These are phyloP conservation scores for Pachyseris speciosa DNA, from an alignment of 64 coral and sea anemone species.

Conservation along the genomic window DNA sequence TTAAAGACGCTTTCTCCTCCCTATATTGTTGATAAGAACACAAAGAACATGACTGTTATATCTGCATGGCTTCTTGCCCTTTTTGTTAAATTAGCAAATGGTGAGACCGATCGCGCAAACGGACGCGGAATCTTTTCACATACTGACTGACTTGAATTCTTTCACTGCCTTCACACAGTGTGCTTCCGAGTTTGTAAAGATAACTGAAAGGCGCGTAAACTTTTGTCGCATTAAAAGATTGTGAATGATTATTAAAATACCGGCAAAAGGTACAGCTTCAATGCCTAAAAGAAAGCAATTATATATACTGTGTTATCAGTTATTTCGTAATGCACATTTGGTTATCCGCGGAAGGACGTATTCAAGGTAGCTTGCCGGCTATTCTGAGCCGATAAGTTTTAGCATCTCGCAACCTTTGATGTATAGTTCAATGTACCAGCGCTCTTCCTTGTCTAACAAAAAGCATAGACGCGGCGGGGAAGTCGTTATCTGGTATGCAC, in stretches of 20 bases:
- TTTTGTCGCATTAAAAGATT: not conserved
- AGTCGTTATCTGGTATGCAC: not conserved
- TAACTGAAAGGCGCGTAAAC: too few species aligned
- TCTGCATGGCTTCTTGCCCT: too few species aligned
- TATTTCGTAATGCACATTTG: not conserved
- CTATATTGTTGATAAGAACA: too few species aligned
- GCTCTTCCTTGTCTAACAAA: not conserved
- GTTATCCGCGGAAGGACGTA: slow-evolving; percentile 8
- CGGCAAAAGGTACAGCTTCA: not conserved
- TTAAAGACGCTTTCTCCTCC: too few species aligned
- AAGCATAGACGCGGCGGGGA: not conserved
- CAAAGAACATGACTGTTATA: too few species aligned
- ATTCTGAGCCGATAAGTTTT: not conserved
- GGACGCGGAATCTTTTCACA: not conserved
- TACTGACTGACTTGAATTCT: not conserved
- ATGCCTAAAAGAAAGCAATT: not conserved
- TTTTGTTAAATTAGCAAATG: not conserved
- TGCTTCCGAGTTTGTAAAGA: too few species aligned
- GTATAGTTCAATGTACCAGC: not conserved
- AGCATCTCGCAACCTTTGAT: not conserved
- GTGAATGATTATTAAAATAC: not conserved
- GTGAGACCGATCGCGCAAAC: not conserved
- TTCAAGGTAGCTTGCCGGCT: not conserved
- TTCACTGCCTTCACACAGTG: not conserved
- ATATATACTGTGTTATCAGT: slow-evolving; percentile 22